phyloP scores from a whole-genome alignment of 1,140 invertebrate species.

The Proctacanthus coquilletti region DNA sequence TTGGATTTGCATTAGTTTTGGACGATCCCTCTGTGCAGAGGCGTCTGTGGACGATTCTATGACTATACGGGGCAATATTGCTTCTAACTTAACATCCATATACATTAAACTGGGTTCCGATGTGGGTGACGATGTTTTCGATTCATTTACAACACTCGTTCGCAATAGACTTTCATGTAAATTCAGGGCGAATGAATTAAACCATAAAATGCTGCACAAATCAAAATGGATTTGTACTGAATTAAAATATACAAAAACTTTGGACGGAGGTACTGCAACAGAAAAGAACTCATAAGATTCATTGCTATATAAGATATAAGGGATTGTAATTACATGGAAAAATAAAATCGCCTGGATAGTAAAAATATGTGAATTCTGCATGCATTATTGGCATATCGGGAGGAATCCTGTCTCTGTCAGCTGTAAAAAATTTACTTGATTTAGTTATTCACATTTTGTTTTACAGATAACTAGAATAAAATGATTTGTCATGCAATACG shows the following conservation, averaged over 20 bases:
- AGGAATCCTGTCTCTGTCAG: constrained; percentile 73
- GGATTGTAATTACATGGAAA: constrained; percentile 66
- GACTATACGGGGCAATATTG: constrained; percentile 64
- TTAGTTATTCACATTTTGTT: constrained; percentile 7
- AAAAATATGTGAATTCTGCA: constrained; percentile 92
- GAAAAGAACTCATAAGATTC: constrained; percentile 9
- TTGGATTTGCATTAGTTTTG: constrained; percentile 62
- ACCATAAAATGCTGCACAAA: constrained; percentile 72
- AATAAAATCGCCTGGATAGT: constrained; percentile 84
- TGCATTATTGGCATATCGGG: constrained; percentile 80
- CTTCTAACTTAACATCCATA: constrained; percentile 75
- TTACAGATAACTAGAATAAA: too few relatives aligned
- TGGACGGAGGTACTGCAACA: constrained; percentile 72
- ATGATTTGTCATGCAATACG: too few relatives aligned
- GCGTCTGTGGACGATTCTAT: constrained; percentile 23
- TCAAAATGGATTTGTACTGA: constrained; percentile 77
- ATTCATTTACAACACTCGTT: constrained; percentile 27
- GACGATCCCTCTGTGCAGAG: constrained; percentile 43
- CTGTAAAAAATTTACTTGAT: constrained; percentile 31
- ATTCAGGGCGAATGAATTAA: constrained; percentile 84
- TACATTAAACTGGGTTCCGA: constrained; percentile 43
- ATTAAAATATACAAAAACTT: constrained; percentile 80
- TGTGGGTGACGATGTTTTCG: constrained; percentile 19
- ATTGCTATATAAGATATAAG: not conserved
- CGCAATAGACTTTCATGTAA: constrained; percentile 54